Base-by-base conservation (phyloP, 1,140 invertebrate species). In the Dendroctonus ponderosae region DNA sequence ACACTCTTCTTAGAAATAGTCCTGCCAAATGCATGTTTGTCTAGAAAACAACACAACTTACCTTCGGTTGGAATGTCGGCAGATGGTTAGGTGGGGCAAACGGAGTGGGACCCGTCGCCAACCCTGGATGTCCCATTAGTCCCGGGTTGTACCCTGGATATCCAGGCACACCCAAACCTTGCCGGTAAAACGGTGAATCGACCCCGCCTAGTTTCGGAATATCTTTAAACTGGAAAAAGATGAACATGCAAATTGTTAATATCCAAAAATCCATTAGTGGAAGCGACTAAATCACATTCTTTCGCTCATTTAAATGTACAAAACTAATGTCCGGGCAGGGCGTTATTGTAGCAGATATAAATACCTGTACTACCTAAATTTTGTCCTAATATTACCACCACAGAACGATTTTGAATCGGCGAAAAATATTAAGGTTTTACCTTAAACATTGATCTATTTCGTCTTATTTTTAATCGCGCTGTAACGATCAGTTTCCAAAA, bases 31-130 rank as follows among this genome's bases (percentile, higher is more conserved):
- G 15, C 8, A 26, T 46, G 7, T 26, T 26, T 26, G 26, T 26
- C 26, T 26, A 26, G 8, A 60, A 12, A 5, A n/a, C 8, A 60
- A 7, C n/a, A 59, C 42, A 51, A 66, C 79, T 83, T 85, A 96
- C 94, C 89, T 96, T 96, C 73, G 93, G 94, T 72, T 94, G 90
- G 78, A 93, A 93, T 61, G 91, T 86, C 51, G 87, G 86, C 71
- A 89, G 79, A 78, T 89, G 91, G 80, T 84, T 91, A 49, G 88
- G 92, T 71, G 88, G 89, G 71, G 86, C 89, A 77, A 92, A 92
- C 9, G 90, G 89, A 68, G 86, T 94, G 67, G 83, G 86, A 63
- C 84, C 88, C 5, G 72, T 74, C 7, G 85, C 87, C 70, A 87
- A 84, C 74, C 84, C 88, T 71, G 83, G 89, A 78, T 94, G 92